Evolutionary conservation across 2,113 vertebrate species (phyloP).

Genomic region (Dasyornis broadbenti): DNA sequence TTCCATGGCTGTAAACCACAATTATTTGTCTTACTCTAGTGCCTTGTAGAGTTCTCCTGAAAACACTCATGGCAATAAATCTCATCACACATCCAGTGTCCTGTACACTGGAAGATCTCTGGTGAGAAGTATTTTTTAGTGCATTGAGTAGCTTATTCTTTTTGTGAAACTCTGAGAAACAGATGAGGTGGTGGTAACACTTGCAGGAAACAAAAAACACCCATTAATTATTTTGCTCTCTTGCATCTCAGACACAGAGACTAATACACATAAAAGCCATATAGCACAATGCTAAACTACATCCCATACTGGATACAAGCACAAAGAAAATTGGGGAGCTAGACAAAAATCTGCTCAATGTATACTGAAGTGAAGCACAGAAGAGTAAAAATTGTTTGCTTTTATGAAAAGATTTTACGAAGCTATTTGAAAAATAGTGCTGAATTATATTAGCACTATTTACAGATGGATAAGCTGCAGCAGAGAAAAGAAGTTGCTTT

Average conservation of each 20-base stretch:
- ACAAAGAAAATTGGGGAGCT: neutral
- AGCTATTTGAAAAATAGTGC: neutral
- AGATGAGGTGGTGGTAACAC: slow-evolving; percentile 10
- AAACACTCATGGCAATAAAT: slow-evolving; percentile 59
- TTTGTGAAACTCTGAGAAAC: slow-evolving; percentile 34
- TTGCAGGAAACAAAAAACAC: neutral
- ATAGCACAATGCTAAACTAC: neutral
- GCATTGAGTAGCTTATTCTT: neutral
- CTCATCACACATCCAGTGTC: slow-evolving; percentile 51
- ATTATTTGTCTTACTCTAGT: slow-evolving; percentile 30
- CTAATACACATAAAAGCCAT: neutral
- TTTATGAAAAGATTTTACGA: neutral
- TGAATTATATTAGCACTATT: neutral
- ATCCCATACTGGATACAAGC: neutral
- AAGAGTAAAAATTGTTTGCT: neutral
- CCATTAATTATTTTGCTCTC: neutral
- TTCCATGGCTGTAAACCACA: slow-evolving; percentile 48
- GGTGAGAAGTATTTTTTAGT: slow-evolving; percentile 1
- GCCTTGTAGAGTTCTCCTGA: slow-evolving; percentile 53
- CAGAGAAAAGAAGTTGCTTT: neutral
- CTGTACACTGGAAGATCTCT: neutral
- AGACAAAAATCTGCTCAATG: neutral
- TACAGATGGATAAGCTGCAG: neutral
- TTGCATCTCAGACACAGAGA: neutral
- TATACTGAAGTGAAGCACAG: neutral